A percentile compares a stretch with the other conserved stretches of the same genome.
phyloP scores from a whole-genome alignment of 2,113 vertebrate species.

The Antidorcas marsupialis region DNA sequence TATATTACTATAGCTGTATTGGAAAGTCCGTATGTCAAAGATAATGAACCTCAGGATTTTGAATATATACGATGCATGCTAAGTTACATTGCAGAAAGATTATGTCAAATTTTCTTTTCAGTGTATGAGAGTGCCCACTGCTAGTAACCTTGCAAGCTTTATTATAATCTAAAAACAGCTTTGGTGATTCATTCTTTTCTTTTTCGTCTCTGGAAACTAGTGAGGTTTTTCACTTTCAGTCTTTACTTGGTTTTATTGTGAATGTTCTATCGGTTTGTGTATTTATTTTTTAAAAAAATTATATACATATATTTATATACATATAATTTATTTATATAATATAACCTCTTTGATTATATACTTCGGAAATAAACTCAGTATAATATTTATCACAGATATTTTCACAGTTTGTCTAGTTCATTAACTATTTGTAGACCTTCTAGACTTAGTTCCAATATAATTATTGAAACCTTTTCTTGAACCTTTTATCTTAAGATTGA shows the following conservation, averaged over 20 bases:
- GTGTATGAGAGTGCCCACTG: neutral
- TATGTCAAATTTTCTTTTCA: neutral
- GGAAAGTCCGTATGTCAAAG: neutral
- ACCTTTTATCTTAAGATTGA: neutral
- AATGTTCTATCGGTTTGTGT: neutral
- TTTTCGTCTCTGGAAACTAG: neutral
- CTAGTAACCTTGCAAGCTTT: neutral
- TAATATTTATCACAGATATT: neutral
- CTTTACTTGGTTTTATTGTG: neutral
- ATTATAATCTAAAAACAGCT: neutral
- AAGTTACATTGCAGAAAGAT: neutral
- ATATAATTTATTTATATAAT: neutral
- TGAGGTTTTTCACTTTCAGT: neutral
- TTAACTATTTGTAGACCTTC: neutral
- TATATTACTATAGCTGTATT: too few relatives aligned
- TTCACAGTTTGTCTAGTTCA: neutral
- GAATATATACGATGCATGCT: neutral
- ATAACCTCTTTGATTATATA: neutral
- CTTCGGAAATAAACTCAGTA: neutral
- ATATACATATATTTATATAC: neutral
- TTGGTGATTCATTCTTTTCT: neutral
- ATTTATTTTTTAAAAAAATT: neutral
- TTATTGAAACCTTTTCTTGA: neutral
- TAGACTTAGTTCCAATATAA: neutral
- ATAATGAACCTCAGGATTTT: neutral